These are phyloP conservation scores for Tokudaia tokunoshimensis DNA, from an alignment of 2,797 vertebrate genomes.

Conservation along the genomic window DNA sequence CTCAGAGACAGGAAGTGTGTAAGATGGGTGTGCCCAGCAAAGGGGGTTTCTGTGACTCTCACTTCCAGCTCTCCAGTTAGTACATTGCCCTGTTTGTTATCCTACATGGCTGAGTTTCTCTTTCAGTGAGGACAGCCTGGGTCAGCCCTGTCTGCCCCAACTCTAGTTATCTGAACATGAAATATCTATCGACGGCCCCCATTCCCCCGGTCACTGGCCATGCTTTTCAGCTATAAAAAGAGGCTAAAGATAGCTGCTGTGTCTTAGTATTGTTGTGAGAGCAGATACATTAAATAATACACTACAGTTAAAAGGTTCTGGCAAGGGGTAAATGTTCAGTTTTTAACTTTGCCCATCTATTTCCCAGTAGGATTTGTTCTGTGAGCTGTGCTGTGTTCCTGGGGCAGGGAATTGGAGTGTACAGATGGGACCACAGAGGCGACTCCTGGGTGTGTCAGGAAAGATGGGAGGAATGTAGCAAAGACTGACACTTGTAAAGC, in stretches of 20 bases:
- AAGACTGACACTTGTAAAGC: background rate
- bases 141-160: background rate
- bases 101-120: accelerated
- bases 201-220: background rate
- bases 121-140: background rate
- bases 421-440: background rate
- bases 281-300: background rate
- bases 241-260: background rate
- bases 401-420: background rate
- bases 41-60: background rate
- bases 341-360: background rate
- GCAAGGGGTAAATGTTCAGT: background rate
- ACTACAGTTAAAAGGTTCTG: background rate
- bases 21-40: background rate
- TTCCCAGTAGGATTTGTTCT: background rate
- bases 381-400: background rate
- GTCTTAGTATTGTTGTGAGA: background rate
- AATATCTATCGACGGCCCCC: background rate
- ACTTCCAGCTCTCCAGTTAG: background rate
- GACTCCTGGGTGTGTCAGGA: background rate
- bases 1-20: background rate
- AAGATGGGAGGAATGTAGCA: background rate
- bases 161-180: background rate
- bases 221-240: background rate
- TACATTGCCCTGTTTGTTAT: accelerated